Evolutionary conservation across 1,140 invertebrate genomes (phyloP).

Genomic region (Doryteuthis pealeii): DNA sequence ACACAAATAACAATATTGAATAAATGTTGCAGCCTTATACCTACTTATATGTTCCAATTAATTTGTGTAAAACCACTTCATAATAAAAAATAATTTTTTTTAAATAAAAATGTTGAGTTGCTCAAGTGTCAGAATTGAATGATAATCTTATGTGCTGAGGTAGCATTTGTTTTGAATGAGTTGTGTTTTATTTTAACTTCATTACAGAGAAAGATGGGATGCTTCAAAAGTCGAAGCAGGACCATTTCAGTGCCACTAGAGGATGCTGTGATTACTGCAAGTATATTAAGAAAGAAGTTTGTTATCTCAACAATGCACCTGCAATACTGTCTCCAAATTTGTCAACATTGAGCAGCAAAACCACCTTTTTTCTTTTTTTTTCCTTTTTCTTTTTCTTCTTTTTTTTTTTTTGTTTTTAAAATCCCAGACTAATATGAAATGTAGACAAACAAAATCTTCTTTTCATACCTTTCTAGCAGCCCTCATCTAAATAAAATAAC

Average conservation of each 20-base stretch:
- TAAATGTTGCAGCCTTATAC: too few species aligned
- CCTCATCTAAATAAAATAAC: too few species aligned
- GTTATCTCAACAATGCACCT: neutral
- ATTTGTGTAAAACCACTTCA: too few species aligned
- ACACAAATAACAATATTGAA: too few species aligned
- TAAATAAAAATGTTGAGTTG: too few species aligned
- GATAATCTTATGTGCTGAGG: neutral
- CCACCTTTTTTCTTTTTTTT: neutral
- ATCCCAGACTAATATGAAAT: too few species aligned
- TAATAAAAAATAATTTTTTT: too few species aligned
- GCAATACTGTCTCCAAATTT: constrained; percentile 6
- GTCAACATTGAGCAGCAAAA: neutral
- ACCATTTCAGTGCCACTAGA: constrained; percentile 5
- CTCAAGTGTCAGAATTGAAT: too few species aligned
- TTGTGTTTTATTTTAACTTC: constrained; percentile 6
- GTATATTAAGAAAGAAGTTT: constrained; percentile 10
- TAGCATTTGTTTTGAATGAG: neutral
- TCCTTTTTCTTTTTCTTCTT: neutral
- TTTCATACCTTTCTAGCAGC: too few species aligned
- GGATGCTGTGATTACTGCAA: constrained; percentile 5
- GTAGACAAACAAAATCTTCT: too few species aligned
- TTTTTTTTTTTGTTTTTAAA: neutral
- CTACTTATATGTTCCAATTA: too few species aligned
- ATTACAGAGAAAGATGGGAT: constrained; percentile 11
- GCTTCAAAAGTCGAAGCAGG: constrained; percentile 9